These are phyloP conservation scores for Tinamus major DNA, from an alignment of 2,797 vertebrate genomes.

Conservation along the genomic window DNA sequence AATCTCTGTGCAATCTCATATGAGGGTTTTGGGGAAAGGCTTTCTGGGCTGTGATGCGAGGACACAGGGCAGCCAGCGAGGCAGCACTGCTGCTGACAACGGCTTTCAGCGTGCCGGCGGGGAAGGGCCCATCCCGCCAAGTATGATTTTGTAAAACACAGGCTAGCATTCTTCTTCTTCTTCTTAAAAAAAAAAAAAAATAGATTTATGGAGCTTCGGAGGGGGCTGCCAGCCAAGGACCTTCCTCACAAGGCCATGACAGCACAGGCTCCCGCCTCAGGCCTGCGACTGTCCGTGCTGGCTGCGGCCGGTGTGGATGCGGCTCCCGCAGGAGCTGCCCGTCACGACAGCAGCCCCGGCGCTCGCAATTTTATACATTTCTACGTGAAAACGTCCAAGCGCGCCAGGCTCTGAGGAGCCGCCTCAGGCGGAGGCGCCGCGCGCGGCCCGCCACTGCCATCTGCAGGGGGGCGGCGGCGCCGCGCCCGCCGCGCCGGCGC, in stretches of 20 bases:
- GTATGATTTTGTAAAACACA: rapidly evolving
- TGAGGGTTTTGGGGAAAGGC: rapidly evolving
- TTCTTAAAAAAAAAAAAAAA: too few species aligned
- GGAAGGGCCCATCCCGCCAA: rapidly evolving
- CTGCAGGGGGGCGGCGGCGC: not conserved
- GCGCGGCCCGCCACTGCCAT: not conserved
- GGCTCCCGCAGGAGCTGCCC: too few species aligned
- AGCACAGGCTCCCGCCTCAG: too few species aligned
- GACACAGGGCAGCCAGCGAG: not conserved
- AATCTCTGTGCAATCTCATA: rapidly evolving
- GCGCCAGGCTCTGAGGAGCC: not conserved
- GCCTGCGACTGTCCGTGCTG: rapidly evolving
- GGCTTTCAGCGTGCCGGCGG: rapidly evolving
- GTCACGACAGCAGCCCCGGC: too few species aligned
- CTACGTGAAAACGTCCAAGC: too few species aligned
- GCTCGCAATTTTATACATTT: not conserved
- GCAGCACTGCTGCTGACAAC: rapidly evolving
- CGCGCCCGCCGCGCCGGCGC: not conserved
- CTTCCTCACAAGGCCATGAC: not conserved
- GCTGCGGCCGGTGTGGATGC: too few species aligned
- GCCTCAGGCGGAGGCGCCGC: not conserved
- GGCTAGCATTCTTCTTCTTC: rapidly evolving
- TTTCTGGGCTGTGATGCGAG: not conserved
- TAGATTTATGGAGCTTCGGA: rapidly evolving
- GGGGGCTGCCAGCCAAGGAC: too few species aligned